Base-by-base conservation (phyloP, 2,888 invertebrate species). In the Ceramica pisi region DNA sequence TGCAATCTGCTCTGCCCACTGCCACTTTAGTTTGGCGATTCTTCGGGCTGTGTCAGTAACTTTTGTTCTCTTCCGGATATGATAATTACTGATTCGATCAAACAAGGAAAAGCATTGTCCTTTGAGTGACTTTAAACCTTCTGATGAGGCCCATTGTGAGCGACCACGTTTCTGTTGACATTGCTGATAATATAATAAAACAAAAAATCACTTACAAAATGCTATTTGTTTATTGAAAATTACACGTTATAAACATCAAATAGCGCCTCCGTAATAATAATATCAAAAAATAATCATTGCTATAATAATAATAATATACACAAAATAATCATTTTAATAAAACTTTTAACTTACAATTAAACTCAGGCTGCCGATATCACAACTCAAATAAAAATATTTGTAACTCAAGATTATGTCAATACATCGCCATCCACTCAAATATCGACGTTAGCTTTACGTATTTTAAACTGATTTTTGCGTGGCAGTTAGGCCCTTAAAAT, bases 151-250 rank as follows among this genome's bases (percentile, higher is more conserved):
- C n/a, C n/a, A n/a, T n/a, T n/a, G n/a, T n/a, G n/a, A n/a, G n/a
- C n/a, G n/a, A n/a, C n/a, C n/a, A n/a, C n/a, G n/a, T n/a, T n/a
- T n/a, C n/a, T n/a, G n/a, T n/a, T n/a, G n/a, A n/a, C n/a, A n/a
- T n/a, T n/a, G n/a, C n/a, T n/a, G n/a, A n/a, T n/a, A n/a, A n/a
- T n/a, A n/a, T 5, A 75, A 71, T 67, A 75, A 74, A 78, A 81
- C 71, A 69, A 71, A 55, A 81, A 21, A 75, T 78, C 83, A 87
- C 89, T 88, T 90, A 90, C 88, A 91, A 90, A 90, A 88, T 89
- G 84, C 91, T 91, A 91, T 90, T 89, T 87, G 81, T 91, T 90
- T 90, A 90, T 87, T 91, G 86, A 90, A 90, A 90, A 89, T 90
- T 91, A 91, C 89, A 89, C 80, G 31, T 59, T 80, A 78, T 84